Base-by-base conservation (phyloP, 2,797 vertebrate genomes). In the Sebastes cheni region DNA sequence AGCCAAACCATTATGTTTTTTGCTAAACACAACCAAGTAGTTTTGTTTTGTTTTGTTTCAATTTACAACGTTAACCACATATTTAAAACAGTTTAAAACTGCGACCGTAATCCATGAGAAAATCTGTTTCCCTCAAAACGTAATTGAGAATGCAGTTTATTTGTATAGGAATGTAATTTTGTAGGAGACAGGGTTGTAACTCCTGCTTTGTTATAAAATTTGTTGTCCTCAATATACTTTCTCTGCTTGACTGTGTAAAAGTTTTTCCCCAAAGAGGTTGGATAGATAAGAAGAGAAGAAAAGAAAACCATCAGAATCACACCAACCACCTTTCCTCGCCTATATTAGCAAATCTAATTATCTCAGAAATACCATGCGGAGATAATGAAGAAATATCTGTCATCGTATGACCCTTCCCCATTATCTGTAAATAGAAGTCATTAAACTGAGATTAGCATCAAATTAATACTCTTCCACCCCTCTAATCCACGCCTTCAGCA, bases 381-480 rank as follows among this genome's bases (percentile, higher is more conserved):
- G 60, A 8, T 66, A 79, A 67, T 79, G 82, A 86, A 85, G 68
- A 82, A 52, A 72, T 77, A 77, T 80, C 85, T 67, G 69, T 85
- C 88, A 58, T 79, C 46, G 42, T 71, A 34, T 86, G 82, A 91
- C 88, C 90, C 69, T 64, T 90, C 74, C 75, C 42, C 67, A 90
- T 91, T 91, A 90, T 88, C 85, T 85, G 72, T 80, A 86, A 93
- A 90, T 87, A 87, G 82, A 87, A 88, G 78, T 85, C 83, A 91
- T 93, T 95, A 83, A 89, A 86, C 59, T 81, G 69, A 92, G 90
- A 93, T 92, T 87, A 89, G 56, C 72, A 91, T 92, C 88, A 92
- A 86, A 91, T 95, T 79, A 88, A 89, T 82, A 76, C 72, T 82
- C 77, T 66, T 73, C 77, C 25, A 7, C 59, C 13, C 42, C 36